Evolutionary conservation across 2,797 vertebrate genomes (phyloP).

Genomic region (Darevskia mixta): DNA sequence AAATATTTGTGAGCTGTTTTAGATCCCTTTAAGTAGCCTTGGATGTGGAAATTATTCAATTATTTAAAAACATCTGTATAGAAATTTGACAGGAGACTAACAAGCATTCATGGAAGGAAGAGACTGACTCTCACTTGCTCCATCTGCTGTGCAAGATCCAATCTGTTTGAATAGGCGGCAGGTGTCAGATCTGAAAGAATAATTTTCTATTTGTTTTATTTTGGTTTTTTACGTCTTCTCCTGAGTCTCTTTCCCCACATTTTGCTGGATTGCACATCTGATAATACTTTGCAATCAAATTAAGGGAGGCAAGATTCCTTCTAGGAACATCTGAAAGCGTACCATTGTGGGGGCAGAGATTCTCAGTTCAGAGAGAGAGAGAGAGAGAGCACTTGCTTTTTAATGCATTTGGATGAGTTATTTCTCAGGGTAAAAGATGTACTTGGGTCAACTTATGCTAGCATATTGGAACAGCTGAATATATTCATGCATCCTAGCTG

Average conservation of each 20-base stretch:
- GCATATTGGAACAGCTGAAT: neutral
- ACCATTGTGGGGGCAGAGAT: slow-evolving; percentile 15
- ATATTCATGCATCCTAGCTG: neutral
- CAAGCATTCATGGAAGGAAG: slow-evolving; percentile 48
- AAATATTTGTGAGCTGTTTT: neutral
- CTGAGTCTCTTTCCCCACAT: slow-evolving; percentile 35
- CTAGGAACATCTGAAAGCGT: slow-evolving; percentile 4
- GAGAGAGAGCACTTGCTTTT: neutral
- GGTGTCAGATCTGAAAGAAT: slow-evolving; percentile 61
- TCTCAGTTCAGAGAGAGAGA: neutral
- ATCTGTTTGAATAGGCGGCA: slow-evolving; percentile 57
- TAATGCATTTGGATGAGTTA: neutral
- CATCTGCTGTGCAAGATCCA: slow-evolving; percentile 68
- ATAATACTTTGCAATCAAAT: slow-evolving; percentile 59
- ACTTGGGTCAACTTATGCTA: neutral
- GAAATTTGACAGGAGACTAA: slow-evolving; percentile 38
- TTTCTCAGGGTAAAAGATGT: slow-evolving; percentile 6
- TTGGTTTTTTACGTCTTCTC: slow-evolving; percentile 62
- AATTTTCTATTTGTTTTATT: slow-evolving; percentile 47
- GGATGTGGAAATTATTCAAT: neutral
- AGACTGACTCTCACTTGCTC: slow-evolving; percentile 49
- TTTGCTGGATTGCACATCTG: slow-evolving; percentile 57
- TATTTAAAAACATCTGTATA: slow-evolving; percentile 26
- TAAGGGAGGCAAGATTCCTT: slow-evolving; percentile 17
- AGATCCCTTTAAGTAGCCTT: neutral